Evolutionary conservation across 2,797 vertebrate genomes (phyloP).

Genomic region (Gallinago nigripennis): DNA sequence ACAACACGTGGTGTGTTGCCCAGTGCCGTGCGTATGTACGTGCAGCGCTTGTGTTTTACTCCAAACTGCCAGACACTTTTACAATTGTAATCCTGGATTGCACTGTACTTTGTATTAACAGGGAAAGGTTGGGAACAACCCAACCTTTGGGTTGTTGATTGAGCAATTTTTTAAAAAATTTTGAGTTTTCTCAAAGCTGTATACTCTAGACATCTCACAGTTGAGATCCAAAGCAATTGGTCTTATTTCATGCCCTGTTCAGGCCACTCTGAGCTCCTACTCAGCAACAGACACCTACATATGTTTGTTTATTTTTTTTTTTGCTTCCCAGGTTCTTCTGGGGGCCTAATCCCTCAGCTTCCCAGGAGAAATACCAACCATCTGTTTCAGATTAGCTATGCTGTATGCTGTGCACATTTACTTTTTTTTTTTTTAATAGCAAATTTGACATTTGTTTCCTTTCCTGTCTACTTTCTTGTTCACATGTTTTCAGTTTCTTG

Average conservation of each 20-base stretch:
- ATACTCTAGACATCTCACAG: background rate
- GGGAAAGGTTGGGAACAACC: background rate
- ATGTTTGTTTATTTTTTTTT: background rate
- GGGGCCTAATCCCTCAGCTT: background rate
- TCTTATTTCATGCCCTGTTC: background rate
- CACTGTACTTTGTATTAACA: background rate
- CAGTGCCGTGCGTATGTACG: rapidly evolving
- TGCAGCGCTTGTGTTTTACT: rapidly evolving
- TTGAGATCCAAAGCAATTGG: background rate
- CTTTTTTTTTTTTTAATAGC: background rate
- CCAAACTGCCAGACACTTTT: background rate
- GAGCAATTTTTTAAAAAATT: background rate
- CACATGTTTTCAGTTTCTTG: background rate
- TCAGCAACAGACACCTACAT: background rate
- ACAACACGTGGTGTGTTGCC: rapidly evolving
- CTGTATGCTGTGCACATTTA: background rate
- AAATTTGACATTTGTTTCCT: background rate
- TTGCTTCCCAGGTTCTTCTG: background rate
- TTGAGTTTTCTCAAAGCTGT: background rate
- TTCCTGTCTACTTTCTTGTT: background rate
- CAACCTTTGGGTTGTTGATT: background rate
- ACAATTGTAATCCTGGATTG: background rate
- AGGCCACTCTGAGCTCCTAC: background rate
- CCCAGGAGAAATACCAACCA: background rate
- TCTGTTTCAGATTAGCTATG: conserved; percentile 9